These are phyloP conservation scores for Argyra leucocephala DNA, from an alignment of 2,888 invertebrate genomes.

Conservation along the genomic window DNA sequence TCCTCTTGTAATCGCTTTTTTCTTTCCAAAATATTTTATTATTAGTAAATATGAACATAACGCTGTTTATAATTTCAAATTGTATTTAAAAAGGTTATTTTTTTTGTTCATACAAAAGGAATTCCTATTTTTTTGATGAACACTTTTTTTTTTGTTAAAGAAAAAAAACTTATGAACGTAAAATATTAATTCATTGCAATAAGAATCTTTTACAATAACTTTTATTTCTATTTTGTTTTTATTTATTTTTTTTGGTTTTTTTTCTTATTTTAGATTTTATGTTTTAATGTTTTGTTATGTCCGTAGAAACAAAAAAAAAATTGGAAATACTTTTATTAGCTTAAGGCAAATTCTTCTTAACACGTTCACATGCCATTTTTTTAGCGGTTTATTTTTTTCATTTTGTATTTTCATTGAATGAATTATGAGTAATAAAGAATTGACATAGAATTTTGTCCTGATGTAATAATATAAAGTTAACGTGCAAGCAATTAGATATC, in stretches of 20 bases:
- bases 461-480: no score
- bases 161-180: not conserved
- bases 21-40: no score
- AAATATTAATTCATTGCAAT: conserved; percentile 1
- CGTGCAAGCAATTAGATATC: no score
- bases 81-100: not conserved
- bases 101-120: no score
- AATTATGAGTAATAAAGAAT: no score
- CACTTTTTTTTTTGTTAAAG: no score
- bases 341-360: not conserved
- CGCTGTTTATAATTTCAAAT: not conserved
- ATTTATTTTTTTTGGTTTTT: not conserved
- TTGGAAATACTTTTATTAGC: not conserved
- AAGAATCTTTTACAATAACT: not conserved
- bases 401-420: not conserved
- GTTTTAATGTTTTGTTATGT: not conserved
- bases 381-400: not conserved
- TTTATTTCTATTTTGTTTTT: not conserved
- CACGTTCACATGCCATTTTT: conserved; percentile 4
- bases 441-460: no score
- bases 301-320: not conserved
- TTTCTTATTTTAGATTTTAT: no score
- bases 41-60: no score
- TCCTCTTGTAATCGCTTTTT: no score
- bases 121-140: no score